Evolutionary conservation across 1,140 invertebrate genomes (phyloP), one percentile per base, ranked within the genome.

Genomic region (Drosophila kohkoa): DNA sequence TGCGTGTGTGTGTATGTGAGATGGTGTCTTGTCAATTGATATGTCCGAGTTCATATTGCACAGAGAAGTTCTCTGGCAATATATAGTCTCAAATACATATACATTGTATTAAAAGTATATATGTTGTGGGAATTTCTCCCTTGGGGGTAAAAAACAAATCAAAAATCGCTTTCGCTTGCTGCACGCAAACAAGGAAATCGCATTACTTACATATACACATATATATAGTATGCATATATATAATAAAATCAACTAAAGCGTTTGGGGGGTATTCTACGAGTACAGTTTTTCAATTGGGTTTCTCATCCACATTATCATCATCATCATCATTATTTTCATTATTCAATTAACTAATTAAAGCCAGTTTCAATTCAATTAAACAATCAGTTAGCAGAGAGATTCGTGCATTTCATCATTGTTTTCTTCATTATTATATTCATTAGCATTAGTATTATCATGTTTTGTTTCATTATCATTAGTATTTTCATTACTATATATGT

Each of bases 31-130:
- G 55, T 89, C 57, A 80, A 72, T 88, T 88, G 85, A 88, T 88
- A 88, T 88, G 85, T 88, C 81, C 73, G 85, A 88, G 85, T 88
- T 88, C 75, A 88, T 89, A 89, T 49, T 78, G 83, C 80, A 77
- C 69, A 77, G 72, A 69, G 46, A 13, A 7, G 35, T 51, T 71
- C 75, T 65, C 77, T 89, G 70, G 38, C 85, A 89, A 74, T 81
- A 89, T 81, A 71, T 89, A 89, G 85, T 89, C 85, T 89, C 85
- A 89, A 90, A 90, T 89, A 89, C 85, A 89, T 90, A 89, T 85
- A 81, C 79, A 75, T 76, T 71, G 62, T 76, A 70, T 64, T 63
- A 89, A 87, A 89, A 85, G 78, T 89, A 89, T 89, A 81, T 85
- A 79, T 83, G 67, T 81, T 68, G 78, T 70, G 46, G 41, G 41